Percentiles rank a stretch among this genome's conserved stretches.
phyloP scores from a whole-genome alignment of 2,888 invertebrate genomes.

The Cecidostiba fungosa region DNA sequence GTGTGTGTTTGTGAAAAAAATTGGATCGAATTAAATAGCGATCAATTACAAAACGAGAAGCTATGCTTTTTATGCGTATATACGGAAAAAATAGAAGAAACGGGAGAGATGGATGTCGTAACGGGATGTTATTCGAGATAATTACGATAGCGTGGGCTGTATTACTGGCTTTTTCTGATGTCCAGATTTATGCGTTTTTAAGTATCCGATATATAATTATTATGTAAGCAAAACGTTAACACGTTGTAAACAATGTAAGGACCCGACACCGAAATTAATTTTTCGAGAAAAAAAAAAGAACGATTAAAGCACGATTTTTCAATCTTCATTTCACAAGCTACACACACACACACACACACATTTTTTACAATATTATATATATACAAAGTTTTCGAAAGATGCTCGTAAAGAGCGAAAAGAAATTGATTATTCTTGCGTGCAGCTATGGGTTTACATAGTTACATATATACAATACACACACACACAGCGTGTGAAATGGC shows the following conservation, averaged over 20 bases:
- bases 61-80: no score
- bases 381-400: not conserved
- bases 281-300: not conserved
- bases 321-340: not conserved
- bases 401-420: not conserved
- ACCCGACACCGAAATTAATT: no score
- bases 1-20: not conserved
- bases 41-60: not conserved
- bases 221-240: conserved; percentile 1
- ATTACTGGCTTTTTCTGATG: not conserved
- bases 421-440: not conserved
- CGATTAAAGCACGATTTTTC: not conserved
- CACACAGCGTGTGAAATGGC: not conserved
- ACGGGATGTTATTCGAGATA: not conserved
- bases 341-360: no score
- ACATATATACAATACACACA: not conserved
- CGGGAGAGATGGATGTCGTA: not conserved
- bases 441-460: not conserved
- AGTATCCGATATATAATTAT: not conserved
- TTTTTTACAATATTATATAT: no score
- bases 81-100: no score
- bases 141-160: not conserved
- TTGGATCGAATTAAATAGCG: not conserved
- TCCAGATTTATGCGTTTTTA: not conserved
- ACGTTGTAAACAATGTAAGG: not conserved